Percentiles rank a stretch among this genome's conserved stretches.
These are phyloP conservation scores for Botia kubotai DNA, from an alignment of 2,797 vertebrate species.

Conservation along the genomic window DNA sequence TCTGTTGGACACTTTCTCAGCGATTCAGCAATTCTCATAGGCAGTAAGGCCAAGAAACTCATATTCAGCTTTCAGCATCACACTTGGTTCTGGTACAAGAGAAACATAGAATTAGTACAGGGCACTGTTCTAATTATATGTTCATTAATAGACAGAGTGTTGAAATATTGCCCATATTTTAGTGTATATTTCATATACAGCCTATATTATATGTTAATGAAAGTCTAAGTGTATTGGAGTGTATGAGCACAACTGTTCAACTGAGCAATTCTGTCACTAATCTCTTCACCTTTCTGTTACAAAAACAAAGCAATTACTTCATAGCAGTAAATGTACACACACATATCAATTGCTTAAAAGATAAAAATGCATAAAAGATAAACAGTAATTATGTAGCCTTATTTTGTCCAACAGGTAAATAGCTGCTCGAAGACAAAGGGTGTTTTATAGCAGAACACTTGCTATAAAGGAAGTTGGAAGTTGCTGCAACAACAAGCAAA, in stretches of 20 bases:
- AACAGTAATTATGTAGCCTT: constrained; percentile 35
- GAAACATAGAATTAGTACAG: neutral
- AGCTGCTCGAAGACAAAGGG: neutral
- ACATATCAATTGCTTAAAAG: neutral
- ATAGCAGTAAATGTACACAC: neutral
- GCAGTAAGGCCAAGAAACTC: constrained; percentile 56
- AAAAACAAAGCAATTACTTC: constrained; percentile 1
- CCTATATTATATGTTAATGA: too few relatives aligned
- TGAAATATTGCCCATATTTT: too few relatives aligned
- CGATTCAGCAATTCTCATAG: constrained; percentile 49
- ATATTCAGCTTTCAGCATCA: constrained; percentile 60
- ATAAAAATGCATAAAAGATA: neutral
- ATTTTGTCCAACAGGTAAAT: constrained; percentile 35
- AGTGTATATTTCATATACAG: too few relatives aligned
- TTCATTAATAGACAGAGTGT: too few relatives aligned
- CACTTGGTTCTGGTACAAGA: constrained; percentile 56
- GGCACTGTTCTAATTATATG: neutral
- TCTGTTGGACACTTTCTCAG: constrained; percentile 27
- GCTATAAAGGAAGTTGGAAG: too few relatives aligned
- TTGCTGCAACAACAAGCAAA: constrained; percentile 6
- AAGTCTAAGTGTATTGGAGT: neutral
- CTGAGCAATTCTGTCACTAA: constrained; percentile 42
- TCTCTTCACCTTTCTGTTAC: constrained; percentile 50
- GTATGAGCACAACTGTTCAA: constrained; percentile 53
- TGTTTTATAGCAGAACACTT: neutral